A percentile compares a stretch with the other conserved stretches of the same genome.
Conservation (phyloP, 1,140 invertebrate species). For the Drosophila lowei region DNA sequence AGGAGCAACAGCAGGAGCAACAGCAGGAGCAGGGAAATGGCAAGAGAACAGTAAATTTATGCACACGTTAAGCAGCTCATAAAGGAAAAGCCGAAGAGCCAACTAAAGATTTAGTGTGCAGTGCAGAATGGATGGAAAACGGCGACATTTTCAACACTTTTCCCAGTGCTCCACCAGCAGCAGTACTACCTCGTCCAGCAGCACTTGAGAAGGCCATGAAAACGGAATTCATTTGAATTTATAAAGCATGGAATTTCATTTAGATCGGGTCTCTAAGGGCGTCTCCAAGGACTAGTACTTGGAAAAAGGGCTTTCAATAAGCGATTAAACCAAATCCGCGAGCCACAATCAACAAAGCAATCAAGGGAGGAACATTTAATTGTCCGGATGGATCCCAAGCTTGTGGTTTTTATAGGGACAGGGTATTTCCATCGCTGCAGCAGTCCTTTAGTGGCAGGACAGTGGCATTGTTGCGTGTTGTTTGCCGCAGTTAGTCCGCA, state of each 20-base stretch:
- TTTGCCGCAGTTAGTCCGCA: slow-evolving; percentile 35
- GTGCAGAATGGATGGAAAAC: slow-evolving; percentile 17
- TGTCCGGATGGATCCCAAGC: slow-evolving; percentile 4
- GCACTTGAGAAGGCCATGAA: slow-evolving; percentile 56
- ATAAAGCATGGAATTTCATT: slow-evolving; percentile 61
- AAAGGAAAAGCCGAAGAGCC: slow-evolving; percentile 42
- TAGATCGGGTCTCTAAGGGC: slow-evolving; percentile 42
- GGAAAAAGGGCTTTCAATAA: slow-evolving; percentile 41
- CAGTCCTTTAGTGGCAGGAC: slow-evolving; percentile 29
- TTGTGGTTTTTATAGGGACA: slow-evolving; percentile 6
- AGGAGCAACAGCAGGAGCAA: neutral
- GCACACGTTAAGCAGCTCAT: slow-evolving; percentile 52
- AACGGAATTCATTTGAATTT: slow-evolving; percentile 79
- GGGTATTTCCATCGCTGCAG: slow-evolving; percentile 36
- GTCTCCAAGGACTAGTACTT: slow-evolving; percentile 18
- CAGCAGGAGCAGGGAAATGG: neutral
- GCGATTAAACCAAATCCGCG: slow-evolving; percentile 29
- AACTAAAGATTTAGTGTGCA: slow-evolving; percentile 33
- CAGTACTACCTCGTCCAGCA: slow-evolving; percentile 13
- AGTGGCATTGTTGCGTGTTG: slow-evolving; percentile 34
- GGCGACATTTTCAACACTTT: slow-evolving; percentile 40
- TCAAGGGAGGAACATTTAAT: slow-evolving; percentile 10
- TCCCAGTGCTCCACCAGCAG: slow-evolving; percentile 3
- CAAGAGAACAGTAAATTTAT: slow-evolving; percentile 30
- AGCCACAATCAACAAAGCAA: slow-evolving; percentile 25